Percentiles rank a stretch among this genome's conserved stretches.
phyloP scores from a whole-genome alignment of 2,797 vertebrate genomes.

The Sibirionetta formosa region DNA sequence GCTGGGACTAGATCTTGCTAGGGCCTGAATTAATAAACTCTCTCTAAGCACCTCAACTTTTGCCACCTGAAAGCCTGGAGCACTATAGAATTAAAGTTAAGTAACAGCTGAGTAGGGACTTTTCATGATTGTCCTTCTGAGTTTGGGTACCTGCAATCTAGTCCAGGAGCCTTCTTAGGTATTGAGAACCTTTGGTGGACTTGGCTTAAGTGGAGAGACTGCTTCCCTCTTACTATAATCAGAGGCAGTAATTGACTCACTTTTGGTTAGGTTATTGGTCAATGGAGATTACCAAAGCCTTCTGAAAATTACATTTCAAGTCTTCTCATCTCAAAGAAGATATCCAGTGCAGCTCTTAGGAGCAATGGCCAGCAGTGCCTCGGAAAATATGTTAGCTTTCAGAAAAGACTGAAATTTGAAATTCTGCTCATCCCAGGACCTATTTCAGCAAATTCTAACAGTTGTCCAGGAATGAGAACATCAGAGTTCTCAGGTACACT shows the following conservation, averaged over 20 bases:
- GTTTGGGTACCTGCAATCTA: neutral
- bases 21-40: neutral
- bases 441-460: neutral
- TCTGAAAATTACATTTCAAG: neutral
- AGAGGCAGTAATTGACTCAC: neutral
- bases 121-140: neutral
- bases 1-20: neutral
- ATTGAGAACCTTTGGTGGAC: neutral
- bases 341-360: neutral
- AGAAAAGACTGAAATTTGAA: neutral
- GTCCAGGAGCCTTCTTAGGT: neutral
- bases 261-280: neutral
- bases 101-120: neutral
- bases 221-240: neutral
- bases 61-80: neutral
- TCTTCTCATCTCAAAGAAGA: neutral
- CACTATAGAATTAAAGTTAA: neutral
- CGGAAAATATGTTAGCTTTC: neutral
- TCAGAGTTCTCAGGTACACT: neutral
- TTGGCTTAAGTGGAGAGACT: neutral
- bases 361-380: neutral
- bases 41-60: neutral
- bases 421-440: neutral
- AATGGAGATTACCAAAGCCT: neutral
- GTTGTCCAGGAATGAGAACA: neutral